phyloP scores from a whole-genome alignment of 2,797 vertebrate genomes.

The Intellagama lesueurii region DNA sequence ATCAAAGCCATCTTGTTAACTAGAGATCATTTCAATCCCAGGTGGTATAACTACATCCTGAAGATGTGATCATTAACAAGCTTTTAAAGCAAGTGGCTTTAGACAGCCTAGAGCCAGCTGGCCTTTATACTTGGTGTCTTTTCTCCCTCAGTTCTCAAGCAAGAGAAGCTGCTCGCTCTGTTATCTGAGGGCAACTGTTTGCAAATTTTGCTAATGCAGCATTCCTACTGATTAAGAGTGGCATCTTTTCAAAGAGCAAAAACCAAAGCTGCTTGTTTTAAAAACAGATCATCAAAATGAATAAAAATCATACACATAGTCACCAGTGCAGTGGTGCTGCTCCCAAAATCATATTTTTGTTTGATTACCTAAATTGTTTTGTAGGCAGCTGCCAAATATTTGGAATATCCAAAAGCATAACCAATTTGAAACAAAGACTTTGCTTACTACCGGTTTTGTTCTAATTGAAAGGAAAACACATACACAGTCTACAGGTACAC shows the following conservation, averaged over 20 bases:
- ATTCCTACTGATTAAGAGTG: slow-evolving; percentile 22
- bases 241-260: neutral
- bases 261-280: neutral
- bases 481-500: neutral
- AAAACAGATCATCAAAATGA: slow-evolving; percentile 10
- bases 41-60: slow-evolving; percentile 8
- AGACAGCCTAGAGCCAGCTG: neutral
- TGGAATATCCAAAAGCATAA: slow-evolving; percentile 26
- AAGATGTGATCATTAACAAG: neutral
- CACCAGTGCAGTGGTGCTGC: neutral
- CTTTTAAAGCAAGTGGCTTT: slow-evolving; percentile 20
- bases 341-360: slow-evolving; percentile 35
- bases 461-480: slow-evolving; percentile 35
- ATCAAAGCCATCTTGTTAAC: slow-evolving; percentile 7
- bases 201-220: neutral
- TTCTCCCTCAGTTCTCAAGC: neutral
- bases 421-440: slow-evolving; percentile 20
- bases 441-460: slow-evolving; percentile 32
- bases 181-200: neutral
- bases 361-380: slow-evolving; percentile 6
- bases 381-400: neutral
- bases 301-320: neutral
- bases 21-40: neutral
- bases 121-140: neutral
- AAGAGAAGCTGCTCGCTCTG: neutral